These are phyloP conservation scores for Amiota minor DNA, from an alignment of 2,888 invertebrate species.

Conservation along the genomic window DNA sequence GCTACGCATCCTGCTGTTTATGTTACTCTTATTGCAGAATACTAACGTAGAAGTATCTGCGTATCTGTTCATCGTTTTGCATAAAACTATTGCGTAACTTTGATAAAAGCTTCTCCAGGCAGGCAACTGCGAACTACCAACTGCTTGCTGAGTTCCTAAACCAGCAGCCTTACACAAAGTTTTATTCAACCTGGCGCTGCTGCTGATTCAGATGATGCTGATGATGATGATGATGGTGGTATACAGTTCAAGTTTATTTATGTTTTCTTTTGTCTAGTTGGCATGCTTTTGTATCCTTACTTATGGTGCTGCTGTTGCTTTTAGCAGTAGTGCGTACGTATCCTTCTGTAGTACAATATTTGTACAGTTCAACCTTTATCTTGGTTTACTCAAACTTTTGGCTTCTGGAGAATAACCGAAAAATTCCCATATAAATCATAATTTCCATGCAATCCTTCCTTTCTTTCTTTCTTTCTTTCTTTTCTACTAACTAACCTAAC, in stretches of 20 bases:
- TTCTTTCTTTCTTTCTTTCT: neutral
- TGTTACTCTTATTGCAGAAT: neutral
- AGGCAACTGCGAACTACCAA: neutral
- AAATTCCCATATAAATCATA: conserved; percentile 24
- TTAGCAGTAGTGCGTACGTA: too few relatives aligned
- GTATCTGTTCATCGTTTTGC: neutral
- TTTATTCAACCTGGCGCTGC: too few relatives aligned
- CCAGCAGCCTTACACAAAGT: too few relatives aligned
- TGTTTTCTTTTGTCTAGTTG: neutral
- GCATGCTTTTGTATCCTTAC: too few relatives aligned
- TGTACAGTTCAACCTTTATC: conserved; percentile 16
- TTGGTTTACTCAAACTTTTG: conserved; percentile 22
- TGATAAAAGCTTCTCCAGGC: neutral
- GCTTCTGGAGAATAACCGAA: neutral
- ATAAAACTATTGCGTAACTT: conserved; percentile 7
- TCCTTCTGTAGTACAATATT: neutral
- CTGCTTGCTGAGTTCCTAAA: too few relatives aligned
- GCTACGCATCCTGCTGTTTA: neutral
- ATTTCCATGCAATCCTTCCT: conserved; percentile 5
- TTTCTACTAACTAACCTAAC: too few relatives aligned
- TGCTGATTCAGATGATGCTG: too few relatives aligned
- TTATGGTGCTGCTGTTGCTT: too few relatives aligned
- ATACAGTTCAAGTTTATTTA: neutral
- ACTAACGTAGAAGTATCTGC: neutral
- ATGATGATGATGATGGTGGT: too few relatives aligned